These are phyloP conservation scores for Leptinotarsa undecemlineata DNA, from an alignment of 1,140 invertebrate species.

Conservation along the genomic window DNA sequence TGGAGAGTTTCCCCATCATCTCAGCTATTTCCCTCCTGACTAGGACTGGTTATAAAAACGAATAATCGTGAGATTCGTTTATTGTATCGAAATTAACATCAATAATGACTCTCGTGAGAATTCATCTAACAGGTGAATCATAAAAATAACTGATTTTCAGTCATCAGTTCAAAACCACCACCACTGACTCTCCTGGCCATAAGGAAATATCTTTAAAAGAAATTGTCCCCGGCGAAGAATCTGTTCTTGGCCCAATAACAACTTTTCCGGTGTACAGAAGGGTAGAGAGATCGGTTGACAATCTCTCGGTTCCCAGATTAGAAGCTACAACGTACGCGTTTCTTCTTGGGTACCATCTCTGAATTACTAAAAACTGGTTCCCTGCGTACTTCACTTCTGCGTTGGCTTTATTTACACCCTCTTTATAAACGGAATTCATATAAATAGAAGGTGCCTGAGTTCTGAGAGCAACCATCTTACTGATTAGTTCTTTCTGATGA, in stretches of 20 bases:
- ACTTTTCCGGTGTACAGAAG: conserved; percentile 77
- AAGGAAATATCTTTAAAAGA: conserved; percentile 67
- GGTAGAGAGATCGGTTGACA: conserved; percentile 70
- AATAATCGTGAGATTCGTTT: too few species aligned
- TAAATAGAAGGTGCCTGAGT: conserved; percentile 69
- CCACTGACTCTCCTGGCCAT: conserved; percentile 54
- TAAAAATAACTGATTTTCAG: conserved; percentile 4
- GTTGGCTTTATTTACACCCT: conserved; percentile 64
- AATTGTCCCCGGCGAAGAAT: conserved; percentile 63
- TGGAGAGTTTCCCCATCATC: too few species aligned
- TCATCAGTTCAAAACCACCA: conserved; percentile 48
- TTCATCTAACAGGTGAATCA: not conserved
- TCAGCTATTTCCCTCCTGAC: too few species aligned
- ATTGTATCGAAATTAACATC: too few species aligned
- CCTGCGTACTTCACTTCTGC: conserved; percentile 66
- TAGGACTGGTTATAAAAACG: too few species aligned
- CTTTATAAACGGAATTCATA: conserved; percentile 67
- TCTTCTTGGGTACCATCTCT: conserved; percentile 75
- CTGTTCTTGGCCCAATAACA: conserved; percentile 63
- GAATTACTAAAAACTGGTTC: conserved; percentile 69
- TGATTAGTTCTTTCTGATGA: conserved; percentile 58
- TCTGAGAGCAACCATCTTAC: conserved; percentile 62
- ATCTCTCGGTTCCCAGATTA: conserved; percentile 65
- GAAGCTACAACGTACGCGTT: conserved; percentile 73
- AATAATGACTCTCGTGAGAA: too few species aligned